Percentiles rank a stretch among this genome's conserved stretches.
Evolutionary conservation across 1,140 invertebrate species (phyloP).

Genomic region (Metaphire vulgaris): DNA sequence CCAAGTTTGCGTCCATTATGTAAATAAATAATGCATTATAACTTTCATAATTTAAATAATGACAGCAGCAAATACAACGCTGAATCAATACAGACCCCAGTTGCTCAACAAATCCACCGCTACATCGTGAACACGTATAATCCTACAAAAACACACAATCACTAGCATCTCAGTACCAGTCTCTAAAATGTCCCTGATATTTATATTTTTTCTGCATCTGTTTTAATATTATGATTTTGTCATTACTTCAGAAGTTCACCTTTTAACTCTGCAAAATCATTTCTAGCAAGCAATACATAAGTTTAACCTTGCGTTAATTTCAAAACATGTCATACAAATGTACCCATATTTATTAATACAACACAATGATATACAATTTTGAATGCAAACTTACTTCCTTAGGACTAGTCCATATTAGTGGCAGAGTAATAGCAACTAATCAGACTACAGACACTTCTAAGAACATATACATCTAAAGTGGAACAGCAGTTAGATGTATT

Average conservation of each 20-base stretch:
- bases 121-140: neutral
- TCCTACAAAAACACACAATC: neutral
- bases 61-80: neutral
- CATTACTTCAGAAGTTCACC: neutral
- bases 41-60: neutral
- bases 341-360: too few species aligned
- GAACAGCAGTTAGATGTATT: too few species aligned
- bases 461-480: too few species aligned
- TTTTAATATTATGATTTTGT: neutral
- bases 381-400: too few species aligned
- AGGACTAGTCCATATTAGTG: too few species aligned
- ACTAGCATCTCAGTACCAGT: neutral
- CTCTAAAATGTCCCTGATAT: neutral
- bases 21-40: neutral
- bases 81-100: neutral
- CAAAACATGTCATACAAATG: too few species aligned
- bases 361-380: too few species aligned
- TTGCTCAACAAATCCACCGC: neutral
- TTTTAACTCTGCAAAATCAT: too few species aligned
- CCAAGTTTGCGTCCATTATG: neutral
- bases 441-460: too few species aligned
- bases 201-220: neutral
- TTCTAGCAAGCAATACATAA: too few species aligned
- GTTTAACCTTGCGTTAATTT: too few species aligned
- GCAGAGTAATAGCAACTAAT: too few species aligned